phyloP scores from a whole-genome alignment of 2,797 vertebrate species.

The Artibeus jamaicensis region DNA sequence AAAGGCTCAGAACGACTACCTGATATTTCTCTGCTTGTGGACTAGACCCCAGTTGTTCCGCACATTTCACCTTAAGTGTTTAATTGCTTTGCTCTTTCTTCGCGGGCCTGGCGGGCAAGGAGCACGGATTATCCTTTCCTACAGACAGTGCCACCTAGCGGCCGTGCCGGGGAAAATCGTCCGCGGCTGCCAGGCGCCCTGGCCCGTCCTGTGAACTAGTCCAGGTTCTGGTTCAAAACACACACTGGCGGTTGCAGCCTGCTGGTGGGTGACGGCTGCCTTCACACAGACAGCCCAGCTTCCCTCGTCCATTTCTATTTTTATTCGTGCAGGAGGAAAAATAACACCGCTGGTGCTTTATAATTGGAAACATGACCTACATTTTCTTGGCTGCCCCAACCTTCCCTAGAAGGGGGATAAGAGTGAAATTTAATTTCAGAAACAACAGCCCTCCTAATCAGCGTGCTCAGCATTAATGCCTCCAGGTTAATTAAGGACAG shows the following conservation, averaged over 20 bases:
- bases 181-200: not conserved
- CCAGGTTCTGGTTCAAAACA: not conserved
- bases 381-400: conserved; percentile 53
- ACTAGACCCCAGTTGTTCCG: rapidly evolving
- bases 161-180: not conserved
- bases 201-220: rapidly evolving
- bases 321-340: conserved; percentile 35
- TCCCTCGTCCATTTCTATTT: conserved; percentile 43
- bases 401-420: conserved; percentile 58
- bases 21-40: not conserved
- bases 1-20: not conserved
- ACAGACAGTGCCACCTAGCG: conserved; percentile 42
- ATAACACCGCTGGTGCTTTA: conserved; percentile 32
- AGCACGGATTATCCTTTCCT: not conserved
- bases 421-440: conserved; percentile 28
- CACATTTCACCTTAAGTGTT: not conserved
- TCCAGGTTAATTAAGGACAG: conserved; percentile 59
- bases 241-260: not conserved
- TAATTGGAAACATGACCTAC: conserved; percentile 71
- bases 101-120: not conserved
- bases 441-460: conserved; percentile 28
- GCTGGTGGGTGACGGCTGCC: not conserved
- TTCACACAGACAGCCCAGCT: not conserved
- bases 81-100: not conserved
- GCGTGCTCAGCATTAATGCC: not conserved